Evolutionary conservation across 2,888 invertebrate species (phyloP).

Genomic region (Lasioglossum calceatum): DNA sequence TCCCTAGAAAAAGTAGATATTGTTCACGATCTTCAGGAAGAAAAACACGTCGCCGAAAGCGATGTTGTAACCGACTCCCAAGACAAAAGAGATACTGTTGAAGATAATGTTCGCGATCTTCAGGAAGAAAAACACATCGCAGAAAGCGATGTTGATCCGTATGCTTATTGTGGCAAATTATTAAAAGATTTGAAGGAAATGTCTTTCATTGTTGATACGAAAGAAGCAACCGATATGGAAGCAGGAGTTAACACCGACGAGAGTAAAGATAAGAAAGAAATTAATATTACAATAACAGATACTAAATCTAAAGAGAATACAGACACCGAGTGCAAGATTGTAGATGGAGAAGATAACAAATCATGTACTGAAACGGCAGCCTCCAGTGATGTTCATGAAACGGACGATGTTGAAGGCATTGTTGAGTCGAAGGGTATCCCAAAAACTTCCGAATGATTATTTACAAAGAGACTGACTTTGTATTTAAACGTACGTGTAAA

Average conservation of each 20-base stretch:
- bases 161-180: no score
- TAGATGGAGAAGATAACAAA: not conserved
- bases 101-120: not conserved
- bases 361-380: not conserved
- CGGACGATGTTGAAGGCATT: not conserved
- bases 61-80: not conserved
- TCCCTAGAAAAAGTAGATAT: not conserved
- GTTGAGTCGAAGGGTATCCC: not conserved
- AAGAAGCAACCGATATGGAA: not conserved
- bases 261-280: conserved; percentile 4
- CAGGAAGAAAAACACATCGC: not conserved
- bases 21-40: no score
- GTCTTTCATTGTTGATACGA: not conserved
- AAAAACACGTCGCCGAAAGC: no score
- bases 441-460: conserved; percentile 23
- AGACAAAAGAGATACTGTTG: not conserved
- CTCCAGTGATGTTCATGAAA: not conserved
- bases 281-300: conserved; percentile 1
- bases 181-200: not conserved
- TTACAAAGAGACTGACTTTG: conserved; percentile 29
- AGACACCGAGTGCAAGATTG: not conserved
- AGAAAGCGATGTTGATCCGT: not conserved
- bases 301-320: conserved; percentile 12
- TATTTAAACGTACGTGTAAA: conserved; percentile 5
- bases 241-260: not conserved